A percentile compares a stretch with the other conserved stretches of the same genome.
Evolutionary conservation across 1,140 invertebrate genomes (phyloP).

Genomic region (Drosophila jambulina): DNA sequence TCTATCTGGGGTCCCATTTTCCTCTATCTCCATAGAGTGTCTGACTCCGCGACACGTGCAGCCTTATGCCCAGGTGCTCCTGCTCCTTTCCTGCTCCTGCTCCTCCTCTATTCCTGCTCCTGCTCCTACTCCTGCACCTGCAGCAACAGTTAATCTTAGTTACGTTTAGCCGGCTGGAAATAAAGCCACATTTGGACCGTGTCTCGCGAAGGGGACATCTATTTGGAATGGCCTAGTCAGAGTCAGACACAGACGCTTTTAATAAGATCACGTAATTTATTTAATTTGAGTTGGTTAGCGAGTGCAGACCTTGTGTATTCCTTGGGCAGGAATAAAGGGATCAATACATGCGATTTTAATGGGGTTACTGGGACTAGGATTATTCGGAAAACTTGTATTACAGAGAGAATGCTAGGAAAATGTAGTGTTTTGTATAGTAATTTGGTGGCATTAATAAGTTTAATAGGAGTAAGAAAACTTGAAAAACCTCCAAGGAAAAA

Average conservation of each 20-base stretch:
- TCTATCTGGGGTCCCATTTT: constrained; percentile 18
- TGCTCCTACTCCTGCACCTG: constrained; percentile 33
- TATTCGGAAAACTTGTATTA: neutral
- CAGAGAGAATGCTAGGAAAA: neutral
- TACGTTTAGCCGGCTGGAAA: constrained; percentile 77
- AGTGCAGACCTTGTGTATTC: constrained; percentile 4
- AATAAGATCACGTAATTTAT: constrained; percentile 84
- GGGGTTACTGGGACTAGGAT: constrained; percentile 5
- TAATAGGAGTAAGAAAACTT: neutral
- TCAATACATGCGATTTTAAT: constrained; percentile 36
- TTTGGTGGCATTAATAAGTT: neutral
- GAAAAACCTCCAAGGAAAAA: too few relatives aligned
- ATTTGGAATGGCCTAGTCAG: constrained; percentile 24
- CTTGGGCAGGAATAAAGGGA: constrained; percentile 16
- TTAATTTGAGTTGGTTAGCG: constrained; percentile 56
- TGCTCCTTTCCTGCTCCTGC: neutral
- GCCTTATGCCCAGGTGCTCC: constrained; percentile 22
- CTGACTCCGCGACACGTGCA: constrained; percentile 60
- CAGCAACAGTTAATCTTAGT: constrained; percentile 82
- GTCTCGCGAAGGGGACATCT: constrained; percentile 25
- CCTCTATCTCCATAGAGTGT: constrained; percentile 14
- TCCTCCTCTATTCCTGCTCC: constrained; percentile 13
- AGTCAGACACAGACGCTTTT: constrained; percentile 34
- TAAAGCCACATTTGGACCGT: constrained; percentile 72
- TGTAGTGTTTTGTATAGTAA: neutral